A percentile compares a stretch with the other conserved stretches of the same genome.
Evolutionary conservation across 2,888 invertebrate genomes (phyloP).

Genomic region (Theretra japonica): DNA sequence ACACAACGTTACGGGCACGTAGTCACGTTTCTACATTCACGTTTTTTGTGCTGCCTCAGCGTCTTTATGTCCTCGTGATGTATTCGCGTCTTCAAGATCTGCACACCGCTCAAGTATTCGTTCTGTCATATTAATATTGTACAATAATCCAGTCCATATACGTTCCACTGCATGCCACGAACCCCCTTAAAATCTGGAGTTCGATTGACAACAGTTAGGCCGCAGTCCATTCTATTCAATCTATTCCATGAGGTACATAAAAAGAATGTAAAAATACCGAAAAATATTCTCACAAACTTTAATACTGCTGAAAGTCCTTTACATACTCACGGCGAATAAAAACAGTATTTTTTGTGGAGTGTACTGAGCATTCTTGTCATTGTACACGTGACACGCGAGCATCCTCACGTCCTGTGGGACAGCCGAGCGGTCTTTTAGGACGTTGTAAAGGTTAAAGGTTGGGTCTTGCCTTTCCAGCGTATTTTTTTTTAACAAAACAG

Average conservation of each 20-base stretch:
- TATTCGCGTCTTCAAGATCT: too few relatives aligned
- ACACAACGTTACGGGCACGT: too few relatives aligned
- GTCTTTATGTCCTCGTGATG: too few relatives aligned
- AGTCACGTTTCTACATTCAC: too few relatives aligned
- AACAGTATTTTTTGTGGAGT: neutral
- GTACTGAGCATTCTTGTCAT: constrained; percentile 2
- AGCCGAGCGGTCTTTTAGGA: constrained; percentile 2
- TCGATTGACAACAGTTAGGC: too few relatives aligned
- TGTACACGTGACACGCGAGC: neutral
- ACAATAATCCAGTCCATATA: too few relatives aligned
- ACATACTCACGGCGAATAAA: neutral
- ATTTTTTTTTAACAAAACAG: constrained; percentile 14
- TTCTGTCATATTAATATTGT: too few relatives aligned
- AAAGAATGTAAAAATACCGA: neutral
- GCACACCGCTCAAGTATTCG: too few relatives aligned
- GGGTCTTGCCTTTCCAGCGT: neutral
- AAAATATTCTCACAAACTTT: neutral
- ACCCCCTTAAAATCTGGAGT: too few relatives aligned
- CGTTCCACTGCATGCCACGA: too few relatives aligned
- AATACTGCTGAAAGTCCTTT: neutral
- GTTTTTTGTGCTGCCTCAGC: too few relatives aligned
- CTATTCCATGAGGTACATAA: neutral
- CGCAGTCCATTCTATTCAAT: too few relatives aligned
- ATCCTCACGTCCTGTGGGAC: constrained; percentile 9
- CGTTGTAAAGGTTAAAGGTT: constrained; percentile 18